Evolutionary conservation across 2,797 vertebrate genomes (phyloP).

Genomic region (Ptychobarbus kaznakovi): DNA sequence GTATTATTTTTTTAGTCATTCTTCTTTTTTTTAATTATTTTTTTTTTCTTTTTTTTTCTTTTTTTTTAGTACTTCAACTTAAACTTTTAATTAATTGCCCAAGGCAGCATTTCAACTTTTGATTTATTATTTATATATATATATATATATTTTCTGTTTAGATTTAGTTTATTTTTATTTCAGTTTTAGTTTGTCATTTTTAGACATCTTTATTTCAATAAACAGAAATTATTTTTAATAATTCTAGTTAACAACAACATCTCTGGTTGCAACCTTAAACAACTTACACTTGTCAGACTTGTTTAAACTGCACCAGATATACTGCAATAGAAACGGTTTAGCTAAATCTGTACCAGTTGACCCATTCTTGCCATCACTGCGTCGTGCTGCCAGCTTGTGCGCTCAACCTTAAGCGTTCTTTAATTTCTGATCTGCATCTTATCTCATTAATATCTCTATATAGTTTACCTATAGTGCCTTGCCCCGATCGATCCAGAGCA

Average conservation of each 20-base stretch:
- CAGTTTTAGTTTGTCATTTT: background rate
- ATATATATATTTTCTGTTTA: background rate
- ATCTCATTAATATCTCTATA: background rate
- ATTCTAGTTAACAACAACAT: background rate
- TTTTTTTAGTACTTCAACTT: too few species aligned
- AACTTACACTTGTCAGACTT: background rate
- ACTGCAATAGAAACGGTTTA: background rate
- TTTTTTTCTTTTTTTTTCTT: too few species aligned
- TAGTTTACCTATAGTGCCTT: conserved; percentile 1
- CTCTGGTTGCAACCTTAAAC: background rate
- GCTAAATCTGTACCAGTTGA: background rate
- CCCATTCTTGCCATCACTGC: background rate
- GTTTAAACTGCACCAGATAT: background rate
- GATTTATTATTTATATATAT: background rate
- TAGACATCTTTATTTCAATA: background rate
- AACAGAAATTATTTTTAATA: background rate
- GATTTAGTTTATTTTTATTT: background rate
- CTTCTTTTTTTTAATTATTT: too few species aligned
- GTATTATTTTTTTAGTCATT: background rate
- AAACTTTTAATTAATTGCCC: background rate
- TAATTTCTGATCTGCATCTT: background rate
- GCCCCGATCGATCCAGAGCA: background rate
- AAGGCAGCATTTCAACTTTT: background rate
- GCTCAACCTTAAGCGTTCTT: background rate
- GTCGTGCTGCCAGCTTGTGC: background rate